These are phyloP conservation scores for Scolopax bukidnonensis DNA, from an alignment of 2,797 vertebrate species.

Conservation along the genomic window DNA sequence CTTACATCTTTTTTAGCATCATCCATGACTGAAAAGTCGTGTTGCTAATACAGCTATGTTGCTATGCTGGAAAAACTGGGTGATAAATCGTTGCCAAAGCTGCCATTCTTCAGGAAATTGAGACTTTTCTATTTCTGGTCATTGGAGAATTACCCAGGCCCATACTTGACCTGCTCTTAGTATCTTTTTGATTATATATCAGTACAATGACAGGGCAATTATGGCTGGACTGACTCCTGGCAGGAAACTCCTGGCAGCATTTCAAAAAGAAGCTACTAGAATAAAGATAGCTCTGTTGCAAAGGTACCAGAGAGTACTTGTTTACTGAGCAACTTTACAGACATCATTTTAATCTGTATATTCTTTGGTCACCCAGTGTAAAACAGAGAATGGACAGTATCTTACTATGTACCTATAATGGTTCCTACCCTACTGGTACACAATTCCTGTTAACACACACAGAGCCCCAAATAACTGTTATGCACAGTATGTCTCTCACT, in stretches of 20 bases:
- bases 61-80: slow-evolving; percentile 54
- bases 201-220: background rate
- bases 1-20: slow-evolving; percentile 32
- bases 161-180: background rate
- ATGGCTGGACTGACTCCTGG: background rate
- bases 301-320: background rate
- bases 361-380: background rate
- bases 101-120: slow-evolving; percentile 19
- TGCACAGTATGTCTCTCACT: background rate
- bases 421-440: background rate
- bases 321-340: background rate
- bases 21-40: background rate
- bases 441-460: background rate
- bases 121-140: slow-evolving; percentile 41
- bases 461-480: background rate
- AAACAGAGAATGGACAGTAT: background rate
- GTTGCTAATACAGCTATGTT: slow-evolving; percentile 27
- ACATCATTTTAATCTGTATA: background rate
- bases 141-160: background rate
- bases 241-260: background rate
- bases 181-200: background rate
- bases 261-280: background rate
- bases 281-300: background rate
- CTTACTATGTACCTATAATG: background rate
- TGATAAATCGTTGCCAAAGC: background rate